Conservation (phyloP, 2,113 vertebrate species). For the Ciconia boyciana region DNA sequence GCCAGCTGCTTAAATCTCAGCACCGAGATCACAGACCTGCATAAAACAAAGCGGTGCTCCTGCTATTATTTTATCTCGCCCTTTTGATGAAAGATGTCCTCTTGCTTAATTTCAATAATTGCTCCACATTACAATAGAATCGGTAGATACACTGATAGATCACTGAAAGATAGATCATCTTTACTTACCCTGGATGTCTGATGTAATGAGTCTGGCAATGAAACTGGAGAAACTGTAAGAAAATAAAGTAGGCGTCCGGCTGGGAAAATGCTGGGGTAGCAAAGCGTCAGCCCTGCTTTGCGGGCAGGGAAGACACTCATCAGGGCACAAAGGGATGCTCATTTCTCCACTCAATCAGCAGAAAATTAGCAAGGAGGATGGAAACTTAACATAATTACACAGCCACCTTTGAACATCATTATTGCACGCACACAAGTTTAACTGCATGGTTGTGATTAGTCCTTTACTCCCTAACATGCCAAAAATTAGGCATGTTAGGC, state of each 20-base stretch:
- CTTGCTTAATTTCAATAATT: slow-evolving; percentile 27
- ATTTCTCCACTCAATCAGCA: background rate
- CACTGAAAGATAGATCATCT: background rate
- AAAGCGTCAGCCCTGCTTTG: background rate
- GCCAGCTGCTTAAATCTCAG: background rate
- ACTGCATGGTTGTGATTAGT: background rate
- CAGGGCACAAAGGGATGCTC: background rate
- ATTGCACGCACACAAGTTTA: background rate
- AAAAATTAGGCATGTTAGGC: background rate
- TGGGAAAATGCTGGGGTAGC: background rate
- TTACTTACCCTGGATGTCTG: background rate
- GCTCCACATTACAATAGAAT: background rate
- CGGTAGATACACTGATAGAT: background rate
- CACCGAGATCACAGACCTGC: background rate
- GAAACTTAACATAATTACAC: background rate
- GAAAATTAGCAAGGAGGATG: background rate
- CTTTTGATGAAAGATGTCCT: background rate
- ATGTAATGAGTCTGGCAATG: background rate
- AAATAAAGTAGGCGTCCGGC: background rate
- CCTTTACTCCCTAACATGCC: background rate
- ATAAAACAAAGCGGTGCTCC: background rate
- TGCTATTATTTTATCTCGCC: background rate
- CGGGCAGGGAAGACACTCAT: background rate
- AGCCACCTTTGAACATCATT: background rate
- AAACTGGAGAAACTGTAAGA: background rate